These are phyloP conservation scores for Zootoca vivipara DNA, from an alignment of 2,113 vertebrate genomes.

Conservation along the genomic window DNA sequence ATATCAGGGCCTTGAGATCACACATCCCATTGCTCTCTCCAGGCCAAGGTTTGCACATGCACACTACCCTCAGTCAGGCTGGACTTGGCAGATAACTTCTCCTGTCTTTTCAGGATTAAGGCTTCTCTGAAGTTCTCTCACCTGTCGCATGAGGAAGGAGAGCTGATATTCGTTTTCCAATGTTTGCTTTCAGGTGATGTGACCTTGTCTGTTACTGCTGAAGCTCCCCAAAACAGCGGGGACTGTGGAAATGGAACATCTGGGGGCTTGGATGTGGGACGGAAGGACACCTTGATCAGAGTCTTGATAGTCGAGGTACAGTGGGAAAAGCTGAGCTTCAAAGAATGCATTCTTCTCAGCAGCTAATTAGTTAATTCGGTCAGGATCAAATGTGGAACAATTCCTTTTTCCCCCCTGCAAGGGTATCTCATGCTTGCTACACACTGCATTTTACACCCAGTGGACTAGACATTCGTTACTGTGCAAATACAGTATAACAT, in stretches of 20 bases:
- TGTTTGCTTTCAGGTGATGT: constrained; percentile 58
- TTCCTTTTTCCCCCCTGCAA: too few relatives aligned
- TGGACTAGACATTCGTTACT: too few relatives aligned
- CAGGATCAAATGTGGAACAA: neutral
- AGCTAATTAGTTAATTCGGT: neutral
- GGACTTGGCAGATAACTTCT: too few relatives aligned
- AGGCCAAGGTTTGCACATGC: too few relatives aligned
- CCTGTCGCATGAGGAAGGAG: neutral
- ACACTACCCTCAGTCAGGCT: too few relatives aligned
- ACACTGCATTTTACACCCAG: too few relatives aligned
- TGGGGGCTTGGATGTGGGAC: constrained; percentile 24
- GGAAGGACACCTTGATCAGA: constrained; percentile 66
- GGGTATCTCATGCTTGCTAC: too few relatives aligned
- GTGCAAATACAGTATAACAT: too few relatives aligned
- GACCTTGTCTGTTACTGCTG: constrained; percentile 61
- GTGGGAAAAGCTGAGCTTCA: constrained; percentile 12
- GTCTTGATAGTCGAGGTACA: constrained; percentile 68
- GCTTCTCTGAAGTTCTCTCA: too few relatives aligned
- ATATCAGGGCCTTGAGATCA: too few relatives aligned
- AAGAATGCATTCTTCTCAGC: neutral
- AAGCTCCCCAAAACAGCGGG: constrained; percentile 31
- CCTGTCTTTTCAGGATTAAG: too few relatives aligned
- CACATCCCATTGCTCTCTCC: too few relatives aligned
- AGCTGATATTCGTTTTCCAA: neutral
- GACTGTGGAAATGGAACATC: constrained; percentile 33